These are phyloP conservation scores for Eristalis arbustorum DNA, from an alignment of 2,888 invertebrate genomes.

Conservation along the genomic window DNA sequence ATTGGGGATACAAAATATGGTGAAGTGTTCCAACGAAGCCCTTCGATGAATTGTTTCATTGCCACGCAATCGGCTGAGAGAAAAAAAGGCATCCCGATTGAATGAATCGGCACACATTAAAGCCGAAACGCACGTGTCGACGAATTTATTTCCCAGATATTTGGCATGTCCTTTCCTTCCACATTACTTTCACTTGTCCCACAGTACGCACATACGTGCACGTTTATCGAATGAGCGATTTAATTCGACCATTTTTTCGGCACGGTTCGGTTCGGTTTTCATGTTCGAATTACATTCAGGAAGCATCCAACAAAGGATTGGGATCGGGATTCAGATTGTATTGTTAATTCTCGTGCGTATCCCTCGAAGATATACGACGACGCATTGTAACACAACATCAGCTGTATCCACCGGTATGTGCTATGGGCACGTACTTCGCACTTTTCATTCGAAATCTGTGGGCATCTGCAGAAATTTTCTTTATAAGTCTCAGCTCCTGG, in stretches of 20 bases:
- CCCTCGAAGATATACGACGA: conserved; percentile 30
- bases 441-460: conserved; percentile 47
- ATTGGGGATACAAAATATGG: too few relatives aligned
- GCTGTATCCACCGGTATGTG: conserved; percentile 57
- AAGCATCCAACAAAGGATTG: conserved; percentile 46
- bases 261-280: not conserved
- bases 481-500: conserved; percentile 25
- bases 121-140: conserved; percentile 51
- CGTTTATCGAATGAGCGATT: conserved; percentile 51
- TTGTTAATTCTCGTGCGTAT: conserved; percentile 49
- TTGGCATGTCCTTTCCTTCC: conserved; percentile 17
- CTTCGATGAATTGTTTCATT: not conserved
- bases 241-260: conserved; percentile 52
- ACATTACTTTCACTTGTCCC: conserved; percentile 53
- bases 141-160: conserved; percentile 49
- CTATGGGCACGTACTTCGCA: conserved; percentile 65
- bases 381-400: conserved; percentile 55
- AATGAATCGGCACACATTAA: not conserved
- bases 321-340: conserved; percentile 22
- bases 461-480: conserved; percentile 64
- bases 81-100: not conserved
- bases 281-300: conserved; percentile 58
- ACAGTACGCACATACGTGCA: conserved; percentile 44
- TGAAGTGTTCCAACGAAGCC: not conserved
- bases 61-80: not conserved